Base-by-base conservation (phyloP, 64 coral and sea anemone genomes). In the Anthopleura sola region DNA sequence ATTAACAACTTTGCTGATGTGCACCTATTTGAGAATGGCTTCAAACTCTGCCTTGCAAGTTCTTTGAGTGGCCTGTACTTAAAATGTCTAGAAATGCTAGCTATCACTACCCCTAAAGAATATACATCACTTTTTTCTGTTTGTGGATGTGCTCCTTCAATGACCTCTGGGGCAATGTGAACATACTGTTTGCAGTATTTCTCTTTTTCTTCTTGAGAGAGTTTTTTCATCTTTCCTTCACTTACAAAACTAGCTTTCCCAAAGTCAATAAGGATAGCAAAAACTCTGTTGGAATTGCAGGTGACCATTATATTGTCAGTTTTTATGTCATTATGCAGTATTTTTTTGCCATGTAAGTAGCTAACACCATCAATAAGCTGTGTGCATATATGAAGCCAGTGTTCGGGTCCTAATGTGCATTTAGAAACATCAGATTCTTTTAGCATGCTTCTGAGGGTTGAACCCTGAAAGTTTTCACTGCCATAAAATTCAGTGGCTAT, bases 151-250 rank as follows among this genome's bases (percentile, higher is more conserved):
- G 62, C 36, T 51, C 90, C 84, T 21, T 88, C 86, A 37, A 88
- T 85, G 21, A 85, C 81, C 51, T 93, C 86, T 64, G 91, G 86
- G 16, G 82, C 91, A 93, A 88, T 88, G 38, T 91, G 90, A 24
- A 6, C 74, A 31, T 88, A 86, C 17, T 93, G 60, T 31, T 37
- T 88, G 46, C 69, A 80, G 18, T 93, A 88, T 37, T 46, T 75
- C 14, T 6, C 75, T 78, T 88, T 78, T 80, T 85, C 68, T 18
- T 78, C 80, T 7, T 34, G 8, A 12, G 81, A 36, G 69, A 88
- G 80, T 62, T 62, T 62, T 93, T 51, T 51, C 9, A 51, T 1
- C 12, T 93, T 54, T 55, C 87, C 51, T 79, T 93, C 31, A 24
- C 66, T 38, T 85, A 88, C 48, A 24, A 60, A 55, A 54, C n/a